phyloP scores from a whole-genome alignment of 53 echinoderm and acorn worm genomes.

The Zoroaster sp. region DNA sequence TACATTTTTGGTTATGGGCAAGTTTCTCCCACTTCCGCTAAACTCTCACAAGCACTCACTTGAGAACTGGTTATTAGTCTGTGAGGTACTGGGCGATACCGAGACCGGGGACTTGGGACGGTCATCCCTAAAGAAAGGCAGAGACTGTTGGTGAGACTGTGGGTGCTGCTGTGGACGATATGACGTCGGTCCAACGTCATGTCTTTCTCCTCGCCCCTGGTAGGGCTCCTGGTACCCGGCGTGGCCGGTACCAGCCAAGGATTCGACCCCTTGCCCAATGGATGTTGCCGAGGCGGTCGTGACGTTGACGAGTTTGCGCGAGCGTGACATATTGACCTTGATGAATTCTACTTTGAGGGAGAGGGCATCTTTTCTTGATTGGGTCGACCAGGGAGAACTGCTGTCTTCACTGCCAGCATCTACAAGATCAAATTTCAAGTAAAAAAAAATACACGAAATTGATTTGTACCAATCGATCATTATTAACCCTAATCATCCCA shows the following conservation, averaged over 20 bases:
- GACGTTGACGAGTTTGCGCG: slow-evolving; percentile 48
- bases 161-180: neutral
- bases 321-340: slow-evolving; percentile 81
- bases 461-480: neutral
- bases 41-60: slow-evolving; percentile 51
- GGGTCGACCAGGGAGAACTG: slow-evolving; percentile 16
- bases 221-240: neutral
- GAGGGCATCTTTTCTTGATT: slow-evolving; percentile 83
- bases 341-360: slow-evolving; percentile 88
- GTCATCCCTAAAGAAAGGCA: slow-evolving; percentile 14
- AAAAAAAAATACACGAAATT: neutral
- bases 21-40: too few species aligned
- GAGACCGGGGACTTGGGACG: slow-evolving; percentile 36
- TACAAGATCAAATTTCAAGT: neutral
- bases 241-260: slow-evolving; percentile 13
- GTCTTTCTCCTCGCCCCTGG: slow-evolving; percentile 3
- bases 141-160: slow-evolving; percentile 26
- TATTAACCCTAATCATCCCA: too few species aligned
- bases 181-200: neutral
- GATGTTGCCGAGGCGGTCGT: slow-evolving; percentile 25
- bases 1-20: too few species aligned
- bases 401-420: slow-evolving; percentile 31
- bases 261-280: slow-evolving; percentile 2
- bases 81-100: slow-evolving; percentile 44
- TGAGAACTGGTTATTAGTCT: slow-evolving; percentile 80